A percentile compares a stretch with the other conserved stretches of the same genome.
Evolutionary conservation across 1,140 invertebrate genomes (phyloP).

Genomic region (Dinoponera quadriceps): DNA sequence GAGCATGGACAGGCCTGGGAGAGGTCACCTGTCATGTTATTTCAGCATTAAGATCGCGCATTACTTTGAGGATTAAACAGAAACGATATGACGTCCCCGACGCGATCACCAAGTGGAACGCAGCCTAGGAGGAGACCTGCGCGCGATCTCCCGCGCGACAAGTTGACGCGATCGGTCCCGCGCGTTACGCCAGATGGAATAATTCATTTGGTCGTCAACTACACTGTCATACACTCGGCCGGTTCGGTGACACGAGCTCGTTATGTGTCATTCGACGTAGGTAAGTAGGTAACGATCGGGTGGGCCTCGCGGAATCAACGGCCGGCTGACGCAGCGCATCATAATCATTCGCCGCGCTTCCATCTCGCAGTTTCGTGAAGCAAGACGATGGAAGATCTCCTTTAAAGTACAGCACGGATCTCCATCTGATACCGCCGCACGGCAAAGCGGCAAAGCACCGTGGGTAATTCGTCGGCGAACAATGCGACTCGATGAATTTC

Average conservation of each 20-base stretch:
- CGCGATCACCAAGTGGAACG: no score
- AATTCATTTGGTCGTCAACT: conserved; percentile 33
- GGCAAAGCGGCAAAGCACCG: conserved; percentile 8
- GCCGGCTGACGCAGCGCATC: background rate
- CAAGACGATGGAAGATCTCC: conserved; percentile 1
- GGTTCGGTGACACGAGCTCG: background rate
- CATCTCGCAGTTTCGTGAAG: background rate
- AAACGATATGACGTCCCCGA: no score
- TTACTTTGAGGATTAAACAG: no score
- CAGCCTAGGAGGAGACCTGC: no score
- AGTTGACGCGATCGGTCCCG: background rate
- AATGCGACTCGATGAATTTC: conserved; percentile 19
- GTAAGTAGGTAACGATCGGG: conserved; percentile 35
- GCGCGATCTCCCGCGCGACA: background rate
- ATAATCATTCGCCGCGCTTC: background rate
- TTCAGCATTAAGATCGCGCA: no score
- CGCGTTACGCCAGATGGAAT: conserved; percentile 35
- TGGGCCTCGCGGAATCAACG: background rate
- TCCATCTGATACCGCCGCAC: background rate
- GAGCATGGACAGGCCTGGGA: no score
- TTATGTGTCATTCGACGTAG: conserved; percentile 28
- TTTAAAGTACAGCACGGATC: conserved; percentile 31
- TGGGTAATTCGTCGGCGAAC: conserved; percentile 2
- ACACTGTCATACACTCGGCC: background rate
- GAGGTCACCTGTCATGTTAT: no score